A percentile compares a stretch with the other conserved stretches of the same genome.
Conservation (phyloP, 1,140 invertebrate species). For the Calephelis nemesis region DNA sequence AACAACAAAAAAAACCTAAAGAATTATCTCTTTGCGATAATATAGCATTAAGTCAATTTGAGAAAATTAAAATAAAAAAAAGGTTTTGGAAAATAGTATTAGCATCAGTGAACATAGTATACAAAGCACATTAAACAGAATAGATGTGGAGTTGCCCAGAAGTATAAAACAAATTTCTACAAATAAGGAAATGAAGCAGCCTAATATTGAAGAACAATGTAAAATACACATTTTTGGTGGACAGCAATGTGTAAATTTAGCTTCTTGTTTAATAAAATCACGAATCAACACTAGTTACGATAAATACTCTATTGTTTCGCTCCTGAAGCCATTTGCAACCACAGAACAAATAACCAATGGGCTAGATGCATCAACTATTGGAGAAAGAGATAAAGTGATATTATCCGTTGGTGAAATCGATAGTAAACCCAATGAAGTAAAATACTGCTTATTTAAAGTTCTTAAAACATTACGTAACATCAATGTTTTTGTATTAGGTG, state of each 20-base stretch:
- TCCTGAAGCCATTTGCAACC: neutral
- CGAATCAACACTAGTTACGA: neutral
- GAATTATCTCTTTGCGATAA: no score
- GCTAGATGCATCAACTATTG: neutral
- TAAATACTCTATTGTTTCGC: neutral
- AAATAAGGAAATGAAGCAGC: neutral
- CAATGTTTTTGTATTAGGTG: neutral
- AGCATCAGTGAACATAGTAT: no score
- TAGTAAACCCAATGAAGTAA: neutral
- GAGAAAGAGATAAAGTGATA: neutral
- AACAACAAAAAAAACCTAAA: no score
- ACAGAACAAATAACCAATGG: neutral
- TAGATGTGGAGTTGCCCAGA: neutral
- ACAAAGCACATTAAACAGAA: no score
- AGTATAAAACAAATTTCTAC: neutral
- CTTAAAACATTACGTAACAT: neutral
- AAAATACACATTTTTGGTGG: neutral
- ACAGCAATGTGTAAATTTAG: neutral
- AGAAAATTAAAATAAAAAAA: no score
- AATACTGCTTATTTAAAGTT: neutral
- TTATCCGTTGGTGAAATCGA: neutral
- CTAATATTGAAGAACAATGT: neutral
- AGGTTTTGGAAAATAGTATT: no score
- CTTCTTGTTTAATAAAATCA: slow-evolving; percentile 1
- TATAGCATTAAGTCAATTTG: no score